phyloP scores from a whole-genome alignment of 1,140 invertebrate species.

The Drosophila novamexicana region DNA sequence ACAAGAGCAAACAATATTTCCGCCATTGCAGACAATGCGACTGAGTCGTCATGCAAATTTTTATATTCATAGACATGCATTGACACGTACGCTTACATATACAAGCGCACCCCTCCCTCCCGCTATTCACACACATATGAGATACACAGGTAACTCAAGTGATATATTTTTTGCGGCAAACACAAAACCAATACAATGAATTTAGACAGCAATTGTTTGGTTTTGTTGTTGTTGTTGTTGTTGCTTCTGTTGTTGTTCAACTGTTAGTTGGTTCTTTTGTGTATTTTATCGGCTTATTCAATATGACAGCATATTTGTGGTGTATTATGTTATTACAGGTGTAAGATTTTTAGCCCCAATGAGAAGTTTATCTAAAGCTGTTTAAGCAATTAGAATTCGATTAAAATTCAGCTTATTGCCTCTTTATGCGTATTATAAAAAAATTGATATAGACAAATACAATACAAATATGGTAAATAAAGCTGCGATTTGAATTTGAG shows the following conservation, averaged over 20 bases:
- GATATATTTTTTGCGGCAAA: slow-evolving; percentile 58
- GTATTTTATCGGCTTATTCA: slow-evolving; percentile 31
- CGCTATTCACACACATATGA: slow-evolving; percentile 1
- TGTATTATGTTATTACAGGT: slow-evolving; percentile 25
- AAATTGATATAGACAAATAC: no score
- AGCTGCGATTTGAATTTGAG: no score
- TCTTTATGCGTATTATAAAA: no score
- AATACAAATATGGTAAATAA: no score
- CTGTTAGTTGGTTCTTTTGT: slow-evolving; percentile 40
- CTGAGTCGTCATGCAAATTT: slow-evolving; percentile 70
- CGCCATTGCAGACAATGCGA: slow-evolving; percentile 67
- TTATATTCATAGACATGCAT: slow-evolving; percentile 74
- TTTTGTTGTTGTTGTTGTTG: slow-evolving; percentile 53
- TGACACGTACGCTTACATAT: slow-evolving; percentile 54
- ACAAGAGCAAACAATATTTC: slow-evolving; percentile 44
- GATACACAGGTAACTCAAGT: slow-evolving; percentile 33
- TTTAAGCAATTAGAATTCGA: not conserved
- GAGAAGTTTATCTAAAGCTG: no score
- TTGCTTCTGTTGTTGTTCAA: slow-evolving; percentile 50
- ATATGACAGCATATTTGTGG: slow-evolving; percentile 33
- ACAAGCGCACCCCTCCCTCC: not conserved
- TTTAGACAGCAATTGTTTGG: slow-evolving; percentile 80
- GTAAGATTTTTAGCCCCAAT: not conserved
- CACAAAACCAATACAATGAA: slow-evolving; percentile 71
- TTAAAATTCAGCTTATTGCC: no score